These are phyloP conservation scores for Pseudotriccus pelzelni DNA, from an alignment of 2,797 vertebrate species.

Conservation along the genomic window DNA sequence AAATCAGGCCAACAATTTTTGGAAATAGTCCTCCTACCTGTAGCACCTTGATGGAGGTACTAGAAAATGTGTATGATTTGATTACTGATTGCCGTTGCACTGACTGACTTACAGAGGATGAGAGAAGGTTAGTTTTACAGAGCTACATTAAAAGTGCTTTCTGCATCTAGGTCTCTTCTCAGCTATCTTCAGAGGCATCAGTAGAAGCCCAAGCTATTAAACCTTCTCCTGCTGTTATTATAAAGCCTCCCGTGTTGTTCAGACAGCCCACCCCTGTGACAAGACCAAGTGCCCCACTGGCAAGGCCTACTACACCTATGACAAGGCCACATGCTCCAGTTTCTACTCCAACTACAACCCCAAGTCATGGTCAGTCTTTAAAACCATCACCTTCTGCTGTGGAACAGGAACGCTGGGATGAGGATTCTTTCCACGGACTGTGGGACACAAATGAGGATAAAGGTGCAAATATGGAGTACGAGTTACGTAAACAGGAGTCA, in stretches of 20 bases:
- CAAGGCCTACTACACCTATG: constrained; percentile 71
- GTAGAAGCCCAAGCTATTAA: constrained; percentile 66
- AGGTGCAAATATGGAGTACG: constrained; percentile 75
- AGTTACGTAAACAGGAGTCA: constrained; percentile 63
- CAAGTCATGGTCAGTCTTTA: constrained; percentile 68
- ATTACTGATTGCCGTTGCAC: background rate
- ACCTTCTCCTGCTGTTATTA: constrained; percentile 72
- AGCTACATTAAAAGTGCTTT: constrained; percentile 61
- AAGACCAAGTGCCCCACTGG: constrained; percentile 68
- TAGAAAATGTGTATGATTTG: background rate
- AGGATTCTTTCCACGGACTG: constrained; percentile 82
- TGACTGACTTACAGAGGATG: constrained; percentile 7
- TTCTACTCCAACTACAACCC: constrained; percentile 65
- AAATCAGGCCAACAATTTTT: background rate
- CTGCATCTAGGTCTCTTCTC: constrained; percentile 66
- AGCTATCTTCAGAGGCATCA: constrained; percentile 58
- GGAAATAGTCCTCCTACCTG: background rate
- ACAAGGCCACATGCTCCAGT: constrained; percentile 71
- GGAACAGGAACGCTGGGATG: constrained; percentile 81
- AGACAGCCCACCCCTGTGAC: constrained; percentile 75
- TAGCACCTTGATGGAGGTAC: background rate
- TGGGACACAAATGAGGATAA: constrained; percentile 85
- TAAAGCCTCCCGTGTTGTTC: constrained; percentile 78
- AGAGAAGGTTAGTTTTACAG: constrained; percentile 51
- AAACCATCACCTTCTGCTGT: constrained; percentile 71